phyloP scores from a whole-genome alignment of 2,113 vertebrate genomes.

The Capreolus pygargus region DNA sequence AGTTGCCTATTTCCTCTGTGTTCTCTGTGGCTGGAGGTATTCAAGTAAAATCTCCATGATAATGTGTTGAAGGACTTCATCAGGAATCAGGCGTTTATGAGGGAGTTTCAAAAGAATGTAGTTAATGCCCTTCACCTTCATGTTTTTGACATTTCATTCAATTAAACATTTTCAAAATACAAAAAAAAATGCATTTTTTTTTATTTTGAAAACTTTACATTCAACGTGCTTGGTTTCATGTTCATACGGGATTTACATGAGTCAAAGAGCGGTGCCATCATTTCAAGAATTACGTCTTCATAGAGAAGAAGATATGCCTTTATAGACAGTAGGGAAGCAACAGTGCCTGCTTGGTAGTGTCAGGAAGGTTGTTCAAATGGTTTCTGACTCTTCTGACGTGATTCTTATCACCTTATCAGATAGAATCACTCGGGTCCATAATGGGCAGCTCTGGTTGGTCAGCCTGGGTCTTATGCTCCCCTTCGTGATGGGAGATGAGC shows the following conservation, averaged over 20 bases:
- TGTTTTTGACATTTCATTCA: conserved; percentile 15
- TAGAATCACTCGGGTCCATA: neutral
- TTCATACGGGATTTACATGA: neutral
- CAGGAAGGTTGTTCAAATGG: neutral
- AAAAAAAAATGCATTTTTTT: neutral
- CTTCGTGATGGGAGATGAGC: neutral
- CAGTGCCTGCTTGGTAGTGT: neutral
- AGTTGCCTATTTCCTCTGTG: neutral
- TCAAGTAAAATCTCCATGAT: neutral
- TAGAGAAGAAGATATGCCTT: neutral
- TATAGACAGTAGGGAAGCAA: neutral
- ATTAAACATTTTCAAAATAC: neutral
- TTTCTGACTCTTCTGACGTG: neutral
- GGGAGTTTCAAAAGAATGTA: neutral
- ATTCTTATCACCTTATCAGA: neutral
- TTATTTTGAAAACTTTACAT: neutral
- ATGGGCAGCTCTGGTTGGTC: neutral
- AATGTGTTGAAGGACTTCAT: neutral
- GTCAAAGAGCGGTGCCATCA: neutral
- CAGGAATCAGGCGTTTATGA: neutral
- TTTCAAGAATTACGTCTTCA: neutral
- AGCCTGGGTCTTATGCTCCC: neutral
- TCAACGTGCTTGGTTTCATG: neutral
- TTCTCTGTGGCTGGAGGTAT: neutral
- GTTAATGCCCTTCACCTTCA: neutral